A percentile compares a stretch with the other conserved stretches of the same genome.
Conservation (phyloP, 2,113 vertebrate genomes). For the Oceanites oceanicus region DNA sequence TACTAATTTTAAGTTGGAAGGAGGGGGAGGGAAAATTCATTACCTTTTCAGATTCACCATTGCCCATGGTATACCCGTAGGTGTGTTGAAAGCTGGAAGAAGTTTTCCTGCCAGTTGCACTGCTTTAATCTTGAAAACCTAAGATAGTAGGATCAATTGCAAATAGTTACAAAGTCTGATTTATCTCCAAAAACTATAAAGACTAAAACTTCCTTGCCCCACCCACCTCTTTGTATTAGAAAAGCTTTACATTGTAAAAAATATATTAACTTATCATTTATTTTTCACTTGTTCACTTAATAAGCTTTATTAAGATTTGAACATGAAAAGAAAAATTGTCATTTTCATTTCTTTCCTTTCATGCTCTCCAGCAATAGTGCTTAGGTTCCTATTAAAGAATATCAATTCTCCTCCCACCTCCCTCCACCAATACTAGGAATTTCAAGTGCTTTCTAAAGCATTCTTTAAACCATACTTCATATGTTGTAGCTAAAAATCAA, state of each 20-base stretch:
- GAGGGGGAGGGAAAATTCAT: constrained; percentile 11
- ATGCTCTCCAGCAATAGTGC: not conserved
- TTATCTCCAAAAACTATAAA: not conserved
- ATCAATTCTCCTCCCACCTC: not conserved
- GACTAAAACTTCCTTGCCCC: not conserved
- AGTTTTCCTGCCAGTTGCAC: constrained; percentile 96
- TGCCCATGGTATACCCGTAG: constrained; percentile 98
- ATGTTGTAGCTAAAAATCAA: not conserved
- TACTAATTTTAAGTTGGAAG: not conserved
- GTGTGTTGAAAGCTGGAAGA: constrained; percentile 97
- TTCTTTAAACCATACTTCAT: not conserved
- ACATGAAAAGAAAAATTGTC: not conserved
- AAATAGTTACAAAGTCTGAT: constrained; percentile 10
- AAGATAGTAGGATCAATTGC: constrained; percentile 41
- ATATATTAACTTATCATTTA: not conserved
- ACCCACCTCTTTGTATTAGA: not conserved
- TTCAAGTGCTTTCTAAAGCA: not conserved
- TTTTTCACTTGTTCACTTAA: constrained; percentile 10
- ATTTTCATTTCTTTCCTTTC: constrained; percentile 17
- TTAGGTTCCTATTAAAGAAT: not conserved
- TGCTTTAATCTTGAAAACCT: constrained; percentile 98
- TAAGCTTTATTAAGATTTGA: not conserved
- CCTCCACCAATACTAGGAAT: not conserved
- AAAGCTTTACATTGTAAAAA: not conserved
- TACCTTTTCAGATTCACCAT: constrained; percentile 99